Evolutionary conservation across 2,888 invertebrate genomes (phyloP).

Genomic region (Galeruca laticollis): DNA sequence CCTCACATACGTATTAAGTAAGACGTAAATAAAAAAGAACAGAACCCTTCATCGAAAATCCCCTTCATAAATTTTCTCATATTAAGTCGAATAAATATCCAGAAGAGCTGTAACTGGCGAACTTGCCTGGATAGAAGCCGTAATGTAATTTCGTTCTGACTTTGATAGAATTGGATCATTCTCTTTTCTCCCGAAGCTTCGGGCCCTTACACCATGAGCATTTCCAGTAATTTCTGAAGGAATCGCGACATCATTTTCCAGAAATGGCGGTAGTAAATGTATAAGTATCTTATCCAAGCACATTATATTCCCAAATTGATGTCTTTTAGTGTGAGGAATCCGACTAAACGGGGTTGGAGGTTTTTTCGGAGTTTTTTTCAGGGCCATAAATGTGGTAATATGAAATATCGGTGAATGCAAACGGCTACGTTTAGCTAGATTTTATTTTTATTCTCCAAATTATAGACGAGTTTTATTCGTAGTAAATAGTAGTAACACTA

Average conservation of each 20-base stretch:
- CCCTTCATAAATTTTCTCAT: constrained; percentile 36
- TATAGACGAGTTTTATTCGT: not conserved
- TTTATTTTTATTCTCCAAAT: not conserved
- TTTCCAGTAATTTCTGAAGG: constrained; percentile 57
- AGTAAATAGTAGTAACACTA: no score
- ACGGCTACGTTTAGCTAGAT: constrained; percentile 2
- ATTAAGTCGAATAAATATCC: constrained; percentile 45
- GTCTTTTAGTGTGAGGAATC: constrained; percentile 33
- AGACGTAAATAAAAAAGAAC: constrained; percentile 22
- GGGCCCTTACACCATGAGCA: constrained; percentile 55
- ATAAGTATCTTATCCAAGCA: constrained; percentile 56
- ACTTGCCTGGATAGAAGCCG: constrained; percentile 36
- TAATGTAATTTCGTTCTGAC: constrained; percentile 39
- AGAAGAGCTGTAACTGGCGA: constrained; percentile 36
- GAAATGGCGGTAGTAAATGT: constrained; percentile 58
- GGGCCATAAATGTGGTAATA: constrained; percentile 23
- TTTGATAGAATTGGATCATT: constrained; percentile 49
- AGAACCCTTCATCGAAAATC: constrained; percentile 26
- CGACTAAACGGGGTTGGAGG: constrained; percentile 6
- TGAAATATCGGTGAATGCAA: constrained; percentile 22
- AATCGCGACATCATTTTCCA: constrained; percentile 57
- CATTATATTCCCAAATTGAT: constrained; percentile 45
- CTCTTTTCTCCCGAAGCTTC: constrained; percentile 46
- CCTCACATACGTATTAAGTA: not conserved
- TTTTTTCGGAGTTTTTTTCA: constrained; percentile 22